Base-by-base conservation (phyloP, 2,888 invertebrate species). In the Baronia brevicornis region DNA sequence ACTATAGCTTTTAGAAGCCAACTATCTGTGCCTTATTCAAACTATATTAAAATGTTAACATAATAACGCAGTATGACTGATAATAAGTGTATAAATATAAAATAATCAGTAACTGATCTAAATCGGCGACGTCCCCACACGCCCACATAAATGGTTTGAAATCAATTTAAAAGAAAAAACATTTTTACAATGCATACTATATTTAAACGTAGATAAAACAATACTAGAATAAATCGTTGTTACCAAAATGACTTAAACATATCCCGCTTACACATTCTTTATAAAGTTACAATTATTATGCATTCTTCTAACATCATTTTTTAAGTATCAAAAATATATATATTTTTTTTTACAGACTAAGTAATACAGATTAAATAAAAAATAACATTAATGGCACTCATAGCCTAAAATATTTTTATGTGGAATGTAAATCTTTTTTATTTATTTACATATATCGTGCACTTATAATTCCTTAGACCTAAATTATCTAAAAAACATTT, bases 371-470 rank as follows among this genome's bases (percentile, higher is more conserved):
- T 54, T 58, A 60, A 50, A 56, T 58, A 65, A 56, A 53, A 65
- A 61, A 61, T 61, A 66, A 62, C 57, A 57, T 67, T 64, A 73
- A 82, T 82, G 80, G 80, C 80, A 82, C 80, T 72, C 70, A 68
- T 71, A 77, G 80, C 80, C 80, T 79, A 72, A 55, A 68, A 65
- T 74, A 74, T 71, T 59, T 55, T 54, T n/a, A 22, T 22, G 13
- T 39, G 41, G 40, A 48, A 43, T 44, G 44, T 36, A 43, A 42
- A 33, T 29, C 20, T 28, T 33, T 23, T 28, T 33, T 27, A 36
- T 29, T 36, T 31, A 30, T 36, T 36, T 36, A 36, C 36, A 36
- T 18, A 3, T 36, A 5, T n/a, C 15, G 20, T 36, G 27, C 22
- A 18, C n/a, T 4, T 19, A 7, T 12, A 11, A 3, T 5, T 11